A percentile compares a stretch with the other conserved stretches of the same genome.
Evolutionary conservation across 2,113 vertebrate genomes (phyloP).

Genomic region (Mus pahari): DNA sequence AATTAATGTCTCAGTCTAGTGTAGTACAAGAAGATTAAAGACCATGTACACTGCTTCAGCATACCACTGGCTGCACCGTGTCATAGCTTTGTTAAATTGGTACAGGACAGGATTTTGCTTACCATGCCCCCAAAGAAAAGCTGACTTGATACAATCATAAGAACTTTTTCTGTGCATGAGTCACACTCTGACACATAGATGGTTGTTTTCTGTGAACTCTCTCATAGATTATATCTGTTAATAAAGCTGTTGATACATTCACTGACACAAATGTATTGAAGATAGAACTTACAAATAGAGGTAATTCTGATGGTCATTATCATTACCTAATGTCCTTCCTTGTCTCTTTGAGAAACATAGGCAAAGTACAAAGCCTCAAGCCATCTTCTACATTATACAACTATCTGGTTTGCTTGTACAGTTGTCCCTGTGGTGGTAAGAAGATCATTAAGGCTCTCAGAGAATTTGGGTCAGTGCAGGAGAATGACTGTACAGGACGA

Average conservation of each 20-base stretch:
- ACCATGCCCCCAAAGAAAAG: neutral
- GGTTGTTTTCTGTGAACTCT: neutral
- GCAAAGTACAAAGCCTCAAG: slow-evolving; percentile 1
- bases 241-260: neutral
- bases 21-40: slow-evolving; percentile 39
- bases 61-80: neutral
- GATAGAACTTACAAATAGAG: slow-evolving; percentile 14
- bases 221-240: neutral
- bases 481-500: neutral
- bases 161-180: neutral
- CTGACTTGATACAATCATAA: neutral
- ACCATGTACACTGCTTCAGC: neutral
- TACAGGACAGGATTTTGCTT: neutral
- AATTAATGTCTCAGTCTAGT: neutral
- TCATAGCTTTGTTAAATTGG: neutral
- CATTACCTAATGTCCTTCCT: neutral
- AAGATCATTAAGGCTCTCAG: neutral
- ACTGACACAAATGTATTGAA: slow-evolving; percentile 24
- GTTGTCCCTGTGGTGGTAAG: neutral
- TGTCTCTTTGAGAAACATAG: slow-evolving; percentile 43
- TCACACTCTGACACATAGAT: neutral
- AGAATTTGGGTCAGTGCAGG: slow-evolving; percentile 13
- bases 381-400: slow-evolving; percentile 14
- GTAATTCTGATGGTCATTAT: slow-evolving; percentile 32
- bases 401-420: slow-evolving; percentile 43